These are phyloP conservation scores for Cinara cedri DNA, from an alignment of 2,888 invertebrate species.

Conservation along the genomic window DNA sequence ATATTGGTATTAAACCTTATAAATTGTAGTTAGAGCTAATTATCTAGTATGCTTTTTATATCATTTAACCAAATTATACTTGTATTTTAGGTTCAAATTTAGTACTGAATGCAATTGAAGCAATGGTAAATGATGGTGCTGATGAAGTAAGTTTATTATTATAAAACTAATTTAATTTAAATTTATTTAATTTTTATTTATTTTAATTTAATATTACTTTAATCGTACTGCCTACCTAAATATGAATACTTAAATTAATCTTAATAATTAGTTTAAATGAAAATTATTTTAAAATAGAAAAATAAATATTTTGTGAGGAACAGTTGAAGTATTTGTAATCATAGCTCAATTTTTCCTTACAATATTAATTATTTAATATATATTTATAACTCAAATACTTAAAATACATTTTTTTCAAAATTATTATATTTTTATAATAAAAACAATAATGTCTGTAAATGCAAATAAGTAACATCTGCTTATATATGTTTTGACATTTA, in stretches of 20 bases:
- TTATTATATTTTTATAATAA: too few relatives aligned
- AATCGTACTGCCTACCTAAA: neutral
- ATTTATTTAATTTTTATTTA: too few relatives aligned
- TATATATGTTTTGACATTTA: too few relatives aligned
- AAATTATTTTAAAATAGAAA: too few relatives aligned
- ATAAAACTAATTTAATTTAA: neutral
- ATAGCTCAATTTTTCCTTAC: too few relatives aligned
- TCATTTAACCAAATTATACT: neutral
- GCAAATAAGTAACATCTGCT: too few relatives aligned
- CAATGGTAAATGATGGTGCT: conserved; percentile 94
- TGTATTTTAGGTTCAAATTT: conserved; percentile 70
- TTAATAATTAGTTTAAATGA: neutral
- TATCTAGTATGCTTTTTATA: neutral
- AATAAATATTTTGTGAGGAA: too few relatives aligned
- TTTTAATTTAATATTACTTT: neutral
- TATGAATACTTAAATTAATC: neutral
- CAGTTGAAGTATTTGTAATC: too few relatives aligned
- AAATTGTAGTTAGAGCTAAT: neutral
- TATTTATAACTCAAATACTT: too few relatives aligned
- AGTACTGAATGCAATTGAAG: conserved; percentile 71
- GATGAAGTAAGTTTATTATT: conserved; percentile 73
- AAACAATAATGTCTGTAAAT: too few relatives aligned
- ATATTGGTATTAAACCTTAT: conserved; percentile 73
- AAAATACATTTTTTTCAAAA: too few relatives aligned
- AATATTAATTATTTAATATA: too few relatives aligned